phyloP scores from a whole-genome alignment of 2,797 vertebrate species.

The Semotilus atromaculatus region DNA sequence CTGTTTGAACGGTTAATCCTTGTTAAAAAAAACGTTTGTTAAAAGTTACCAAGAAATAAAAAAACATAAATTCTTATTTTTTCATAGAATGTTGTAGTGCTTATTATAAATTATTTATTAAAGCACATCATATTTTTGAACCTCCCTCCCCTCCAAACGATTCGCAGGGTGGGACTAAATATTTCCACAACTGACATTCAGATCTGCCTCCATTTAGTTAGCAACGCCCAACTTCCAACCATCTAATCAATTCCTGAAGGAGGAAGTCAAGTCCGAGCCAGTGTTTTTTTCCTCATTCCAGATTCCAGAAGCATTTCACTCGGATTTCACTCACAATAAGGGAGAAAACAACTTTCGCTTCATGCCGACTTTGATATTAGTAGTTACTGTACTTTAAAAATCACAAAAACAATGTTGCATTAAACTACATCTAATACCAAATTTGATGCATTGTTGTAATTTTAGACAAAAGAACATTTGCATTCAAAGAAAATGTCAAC shows the following conservation, averaged over 20 bases:
- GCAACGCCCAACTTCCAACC: background rate
- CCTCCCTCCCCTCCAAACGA: background rate
- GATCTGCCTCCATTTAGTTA: background rate
- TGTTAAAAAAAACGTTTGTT: background rate
- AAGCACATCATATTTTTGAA: background rate
- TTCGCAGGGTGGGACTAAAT: background rate
- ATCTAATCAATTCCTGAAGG: background rate
- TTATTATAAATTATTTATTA: background rate
- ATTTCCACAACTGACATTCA: background rate
- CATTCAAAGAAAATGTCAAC: background rate
- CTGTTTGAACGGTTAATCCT: background rate
- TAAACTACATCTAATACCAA: background rate
- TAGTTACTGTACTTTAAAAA: background rate
- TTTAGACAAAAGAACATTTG: background rate
- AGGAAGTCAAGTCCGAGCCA: background rate
- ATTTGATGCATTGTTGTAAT: background rate
- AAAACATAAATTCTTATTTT: background rate
- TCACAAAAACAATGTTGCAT: background rate
- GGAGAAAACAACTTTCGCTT: background rate
- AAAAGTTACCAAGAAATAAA: background rate
- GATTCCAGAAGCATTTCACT: background rate
- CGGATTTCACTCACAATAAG: background rate
- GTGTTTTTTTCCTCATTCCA: background rate
- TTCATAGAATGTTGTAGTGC: background rate
- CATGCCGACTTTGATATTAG: background rate